Conservation (phyloP, 2,797 vertebrate species). For the Thamnophis elegans region DNA sequence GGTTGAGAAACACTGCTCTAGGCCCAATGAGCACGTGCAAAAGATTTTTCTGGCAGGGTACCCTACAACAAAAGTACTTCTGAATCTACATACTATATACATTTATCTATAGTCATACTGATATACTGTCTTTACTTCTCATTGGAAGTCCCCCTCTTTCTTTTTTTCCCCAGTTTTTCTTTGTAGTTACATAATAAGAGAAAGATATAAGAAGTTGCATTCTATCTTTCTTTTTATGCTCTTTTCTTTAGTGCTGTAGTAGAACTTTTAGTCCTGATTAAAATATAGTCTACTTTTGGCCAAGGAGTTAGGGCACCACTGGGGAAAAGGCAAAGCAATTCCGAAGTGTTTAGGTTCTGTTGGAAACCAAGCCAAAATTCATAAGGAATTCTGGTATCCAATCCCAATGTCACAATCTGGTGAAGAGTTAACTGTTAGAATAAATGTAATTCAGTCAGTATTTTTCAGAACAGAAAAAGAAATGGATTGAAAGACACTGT, state of each 20-base stretch:
- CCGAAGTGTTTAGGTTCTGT: background rate
- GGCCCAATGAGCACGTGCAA: background rate
- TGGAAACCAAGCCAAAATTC: background rate
- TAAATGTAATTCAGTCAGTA: background rate
- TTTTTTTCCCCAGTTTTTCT: background rate
- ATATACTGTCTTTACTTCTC: background rate
- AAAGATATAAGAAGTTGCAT: background rate
- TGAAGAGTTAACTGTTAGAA: background rate
- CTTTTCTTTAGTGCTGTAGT: background rate
- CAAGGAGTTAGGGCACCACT: background rate
- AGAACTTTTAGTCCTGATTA: background rate
- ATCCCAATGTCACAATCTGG: background rate
- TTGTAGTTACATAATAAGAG: background rate
- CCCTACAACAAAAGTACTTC: background rate
- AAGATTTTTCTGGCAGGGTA: background rate
- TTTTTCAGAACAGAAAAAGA: background rate
- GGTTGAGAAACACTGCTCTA: no score
- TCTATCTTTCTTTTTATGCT: background rate
- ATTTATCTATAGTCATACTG: no score
- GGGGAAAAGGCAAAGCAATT: background rate
- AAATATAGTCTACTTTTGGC: background rate
- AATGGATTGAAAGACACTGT: background rate
- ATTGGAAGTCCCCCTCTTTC: background rate
- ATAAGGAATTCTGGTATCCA: background rate
- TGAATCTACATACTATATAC: background rate